Evolutionary conservation across 2,888 invertebrate genomes (phyloP).

Genomic region (Sesia bembeciformis): DNA sequence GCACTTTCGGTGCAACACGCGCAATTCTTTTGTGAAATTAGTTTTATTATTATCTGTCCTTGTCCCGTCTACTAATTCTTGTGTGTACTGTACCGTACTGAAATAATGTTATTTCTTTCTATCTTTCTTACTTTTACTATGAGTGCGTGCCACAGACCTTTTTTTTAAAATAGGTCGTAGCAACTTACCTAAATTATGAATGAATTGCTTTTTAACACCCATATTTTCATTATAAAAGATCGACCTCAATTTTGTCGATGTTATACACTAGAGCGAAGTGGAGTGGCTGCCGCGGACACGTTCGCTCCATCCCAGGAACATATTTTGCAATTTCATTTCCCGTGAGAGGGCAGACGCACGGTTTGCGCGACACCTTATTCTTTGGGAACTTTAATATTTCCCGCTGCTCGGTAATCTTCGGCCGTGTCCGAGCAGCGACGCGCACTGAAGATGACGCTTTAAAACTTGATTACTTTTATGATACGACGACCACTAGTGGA

Average conservation of each 20-base stretch:
- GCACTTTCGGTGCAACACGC: too few species aligned
- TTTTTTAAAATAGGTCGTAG: too few species aligned
- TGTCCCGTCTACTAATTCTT: too few species aligned
- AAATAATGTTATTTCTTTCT: too few species aligned
- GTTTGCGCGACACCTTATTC: slow-evolving; percentile 49
- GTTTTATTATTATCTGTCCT: too few species aligned
- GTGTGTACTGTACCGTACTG: too few species aligned
- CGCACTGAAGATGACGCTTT: slow-evolving; percentile 17
- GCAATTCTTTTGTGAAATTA: too few species aligned
- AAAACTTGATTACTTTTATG: slow-evolving; percentile 12
- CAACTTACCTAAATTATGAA: too few species aligned
- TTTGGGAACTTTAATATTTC: slow-evolving; percentile 49
- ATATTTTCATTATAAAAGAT: neutral
- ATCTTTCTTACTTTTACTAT: too few species aligned
- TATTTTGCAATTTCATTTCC: slow-evolving; percentile 70
- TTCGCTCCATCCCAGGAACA: slow-evolving; percentile 38
- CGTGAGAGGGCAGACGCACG: slow-evolving; percentile 33
- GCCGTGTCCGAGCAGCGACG: slow-evolving; percentile 22
- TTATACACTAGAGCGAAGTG: neutral
- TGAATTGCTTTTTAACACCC: too few species aligned
- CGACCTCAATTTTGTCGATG: neutral
- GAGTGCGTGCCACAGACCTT: too few species aligned
- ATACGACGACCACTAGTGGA: neutral
- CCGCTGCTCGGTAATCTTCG: slow-evolving; percentile 30
- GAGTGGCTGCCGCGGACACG: slow-evolving; percentile 26